These are phyloP conservation scores for Pterobdella sp. DNA, from an alignment of 2,888 invertebrate species.

Conservation along the genomic window DNA sequence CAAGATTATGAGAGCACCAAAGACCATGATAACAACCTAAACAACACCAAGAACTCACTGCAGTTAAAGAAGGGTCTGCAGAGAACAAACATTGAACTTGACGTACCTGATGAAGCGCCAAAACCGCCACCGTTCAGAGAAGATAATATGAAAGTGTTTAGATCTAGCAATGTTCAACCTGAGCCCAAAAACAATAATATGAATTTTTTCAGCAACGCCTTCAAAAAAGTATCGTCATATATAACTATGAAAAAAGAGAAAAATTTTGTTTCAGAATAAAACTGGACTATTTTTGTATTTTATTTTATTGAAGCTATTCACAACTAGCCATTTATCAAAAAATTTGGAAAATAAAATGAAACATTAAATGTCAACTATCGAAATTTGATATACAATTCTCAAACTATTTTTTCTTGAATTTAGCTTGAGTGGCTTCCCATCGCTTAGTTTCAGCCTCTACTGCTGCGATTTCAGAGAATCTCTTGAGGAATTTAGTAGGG, in stretches of 20 bases:
- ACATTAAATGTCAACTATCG: not conserved
- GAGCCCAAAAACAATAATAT: not conserved
- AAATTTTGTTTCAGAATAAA: not conserved
- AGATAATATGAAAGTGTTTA: not conserved
- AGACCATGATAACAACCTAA: not conserved
- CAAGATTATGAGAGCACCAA: not conserved
- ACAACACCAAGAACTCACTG: not conserved
- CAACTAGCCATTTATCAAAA: not conserved
- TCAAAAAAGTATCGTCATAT: not conserved
- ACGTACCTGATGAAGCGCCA: not conserved
- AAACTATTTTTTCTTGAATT: constrained; percentile 43
- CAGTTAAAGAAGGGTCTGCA: too few relatives aligned
- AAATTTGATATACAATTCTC: not conserved
- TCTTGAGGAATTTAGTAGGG: constrained; percentile 45
- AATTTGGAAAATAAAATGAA: not conserved
- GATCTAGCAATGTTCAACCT: not conserved
- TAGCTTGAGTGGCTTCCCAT: constrained; percentile 44
- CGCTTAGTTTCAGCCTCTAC: constrained; percentile 48
- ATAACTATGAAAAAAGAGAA: not conserved
- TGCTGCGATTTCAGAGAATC: constrained; percentile 46
- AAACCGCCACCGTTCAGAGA: constrained; percentile 1
- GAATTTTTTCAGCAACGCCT: not conserved
- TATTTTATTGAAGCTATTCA: not conserved
- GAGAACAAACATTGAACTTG: not conserved
- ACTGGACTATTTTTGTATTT: not conserved